phyloP scores from a whole-genome alignment of 2,888 invertebrate genomes.

The Agapostemon virescens region DNA sequence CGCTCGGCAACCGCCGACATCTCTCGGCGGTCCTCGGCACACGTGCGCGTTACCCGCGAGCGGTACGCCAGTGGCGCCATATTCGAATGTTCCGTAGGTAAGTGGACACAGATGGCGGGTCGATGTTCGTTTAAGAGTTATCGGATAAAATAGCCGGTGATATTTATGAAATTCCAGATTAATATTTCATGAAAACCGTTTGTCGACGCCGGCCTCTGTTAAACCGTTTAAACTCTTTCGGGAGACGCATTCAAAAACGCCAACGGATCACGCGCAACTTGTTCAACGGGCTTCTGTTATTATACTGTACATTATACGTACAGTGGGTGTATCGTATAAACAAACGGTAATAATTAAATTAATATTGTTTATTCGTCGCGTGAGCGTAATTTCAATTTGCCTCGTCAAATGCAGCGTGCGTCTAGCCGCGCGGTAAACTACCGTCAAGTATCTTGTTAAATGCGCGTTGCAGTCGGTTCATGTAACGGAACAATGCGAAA shows the following conservation, averaged over 20 bases:
- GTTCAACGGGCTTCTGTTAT: neutral
- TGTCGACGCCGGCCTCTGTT: neutral
- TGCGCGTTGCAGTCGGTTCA: neutral
- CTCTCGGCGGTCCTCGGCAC: slow-evolving; percentile 35
- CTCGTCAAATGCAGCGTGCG: neutral
- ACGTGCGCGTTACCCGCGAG: neutral
- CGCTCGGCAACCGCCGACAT: slow-evolving; percentile 43
- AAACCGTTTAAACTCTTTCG: neutral
- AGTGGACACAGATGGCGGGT: neutral
- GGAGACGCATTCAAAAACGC: neutral
- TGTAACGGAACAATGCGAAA: neutral
- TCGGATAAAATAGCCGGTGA: neutral
- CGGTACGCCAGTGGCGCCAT: neutral
- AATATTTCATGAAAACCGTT: slow-evolving; percentile 1
- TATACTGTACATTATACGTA: neutral
- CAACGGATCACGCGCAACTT: neutral
- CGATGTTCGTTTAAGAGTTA: neutral
- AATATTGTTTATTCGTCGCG: neutral
- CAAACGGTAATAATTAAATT: neutral
- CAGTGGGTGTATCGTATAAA: neutral
- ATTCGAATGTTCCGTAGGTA: neutral
- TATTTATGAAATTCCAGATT: neutral
- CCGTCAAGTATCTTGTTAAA: neutral
- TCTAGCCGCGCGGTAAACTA: neutral
- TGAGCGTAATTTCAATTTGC: neutral